Evolutionary conservation across 2,888 invertebrate genomes (phyloP), one percentile per base, ranked within the genome.

Genomic region (Philopedon plagiatum): DNA sequence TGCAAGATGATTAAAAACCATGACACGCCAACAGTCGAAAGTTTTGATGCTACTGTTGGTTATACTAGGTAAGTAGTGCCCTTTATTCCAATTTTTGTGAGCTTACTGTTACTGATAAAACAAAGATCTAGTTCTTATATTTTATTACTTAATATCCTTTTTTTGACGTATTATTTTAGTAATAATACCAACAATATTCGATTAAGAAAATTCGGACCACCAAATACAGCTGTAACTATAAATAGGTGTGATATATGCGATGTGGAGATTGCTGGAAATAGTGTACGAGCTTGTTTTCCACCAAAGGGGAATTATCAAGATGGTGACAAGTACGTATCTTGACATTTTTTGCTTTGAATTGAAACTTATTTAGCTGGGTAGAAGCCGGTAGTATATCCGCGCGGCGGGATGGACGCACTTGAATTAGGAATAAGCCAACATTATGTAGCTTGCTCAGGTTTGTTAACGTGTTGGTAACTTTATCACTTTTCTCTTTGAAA

Each of bases 151-250:
- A n/a, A n/a, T n/a, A n/a, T n/a, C n/a, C n/a, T n/a, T n/a, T n/a
- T n/a, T n/a, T n/a, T n/a, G n/a, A n/a, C n/a, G n/a, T n/a, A n/a
- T n/a, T 60, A 60, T 58, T 58, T 18, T 44, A 61, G 65, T 39
- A 58, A n/a, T 9, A 18, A 18, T 19, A 34, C 13, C n/a, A 13
- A 46, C 11, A 46, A 37, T n/a, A 19, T 41, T 39, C 29, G 7
- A 19, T 26, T 34, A 21, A 63, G 23, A 62, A 65, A 49, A 29
- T 74, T 49, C 49, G 73, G 73, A 34, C 73, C 73, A 8, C 56
- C 41, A 7, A 70, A 69, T 34, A 61, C 73, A 9, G 60, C 70
- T 19, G 70, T 73, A 34, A 26, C 56, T 2, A 73, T 70, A 19
- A 65, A 73, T 29, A 54, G 65, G 32, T 73, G 69, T 51, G 66